Conservation (phyloP, 2,113 vertebrate species). For the Progne subis region DNA sequence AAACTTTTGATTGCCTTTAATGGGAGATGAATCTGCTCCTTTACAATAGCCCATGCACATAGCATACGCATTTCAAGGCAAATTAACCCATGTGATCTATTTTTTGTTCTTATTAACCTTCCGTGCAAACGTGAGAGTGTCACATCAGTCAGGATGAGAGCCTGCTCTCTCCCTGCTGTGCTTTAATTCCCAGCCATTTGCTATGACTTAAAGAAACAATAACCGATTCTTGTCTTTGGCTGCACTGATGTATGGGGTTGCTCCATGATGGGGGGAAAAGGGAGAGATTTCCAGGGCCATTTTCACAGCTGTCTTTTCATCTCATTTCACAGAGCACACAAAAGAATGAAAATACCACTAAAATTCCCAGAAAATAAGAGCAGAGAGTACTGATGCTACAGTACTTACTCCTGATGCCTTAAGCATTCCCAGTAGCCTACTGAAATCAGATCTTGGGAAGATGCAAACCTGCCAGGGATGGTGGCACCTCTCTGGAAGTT, state of each 20-base stretch:
- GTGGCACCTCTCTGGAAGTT: neutral
- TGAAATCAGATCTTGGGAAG: neutral
- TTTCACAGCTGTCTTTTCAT: neutral
- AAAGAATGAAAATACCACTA: neutral
- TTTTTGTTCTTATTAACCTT: neutral
- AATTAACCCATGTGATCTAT: neutral
- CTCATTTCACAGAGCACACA: neutral
- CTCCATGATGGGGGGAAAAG: neutral
- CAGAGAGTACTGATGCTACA: neutral
- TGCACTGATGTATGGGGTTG: accelerated
- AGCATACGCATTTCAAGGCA: neutral
- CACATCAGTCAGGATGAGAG: neutral
- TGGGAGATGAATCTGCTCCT: neutral
- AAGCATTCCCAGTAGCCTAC: neutral
- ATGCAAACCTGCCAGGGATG: neutral
- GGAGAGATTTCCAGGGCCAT: neutral
- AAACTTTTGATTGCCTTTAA: neutral
- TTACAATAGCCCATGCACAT: accelerated
- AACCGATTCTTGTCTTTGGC: neutral
- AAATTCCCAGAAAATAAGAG: neutral
- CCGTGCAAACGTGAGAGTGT: neutral
- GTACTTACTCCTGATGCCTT: neutral
- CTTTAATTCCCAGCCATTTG: neutral
- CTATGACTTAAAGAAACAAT: neutral
- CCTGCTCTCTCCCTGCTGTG: neutral